Conservation (phyloP, 2,888 invertebrate genomes). For the Malthinus seriepunctatus region DNA sequence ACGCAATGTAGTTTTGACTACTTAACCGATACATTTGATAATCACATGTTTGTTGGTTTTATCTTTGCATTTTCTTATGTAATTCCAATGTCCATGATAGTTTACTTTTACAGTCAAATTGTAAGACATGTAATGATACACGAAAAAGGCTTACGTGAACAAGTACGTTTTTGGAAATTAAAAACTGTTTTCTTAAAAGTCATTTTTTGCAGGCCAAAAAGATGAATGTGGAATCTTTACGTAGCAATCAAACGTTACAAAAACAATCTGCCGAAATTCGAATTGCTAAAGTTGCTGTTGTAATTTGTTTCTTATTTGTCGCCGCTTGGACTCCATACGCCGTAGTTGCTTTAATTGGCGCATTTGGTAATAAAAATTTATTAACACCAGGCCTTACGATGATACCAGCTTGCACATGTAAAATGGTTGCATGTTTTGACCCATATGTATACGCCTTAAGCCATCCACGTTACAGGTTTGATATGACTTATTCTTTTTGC, state of each 20-base stretch:
- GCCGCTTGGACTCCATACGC: slow-evolving; percentile 92
- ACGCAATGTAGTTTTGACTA: slow-evolving; percentile 86
- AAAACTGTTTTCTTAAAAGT: not conserved
- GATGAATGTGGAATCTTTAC: slow-evolving; percentile 87
- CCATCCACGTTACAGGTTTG: slow-evolving; percentile 82
- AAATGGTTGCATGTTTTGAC: slow-evolving; percentile 88
- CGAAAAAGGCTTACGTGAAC: slow-evolving; percentile 76
- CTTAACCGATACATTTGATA: slow-evolving; percentile 77
- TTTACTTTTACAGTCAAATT: slow-evolving; percentile 84
- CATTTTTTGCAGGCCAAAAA: slow-evolving; percentile 70
- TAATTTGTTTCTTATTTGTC: slow-evolving; percentile 82
- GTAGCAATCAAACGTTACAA: slow-evolving; percentile 69
- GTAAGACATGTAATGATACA: slow-evolving; percentile 86
- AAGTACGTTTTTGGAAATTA: slow-evolving; percentile 3
- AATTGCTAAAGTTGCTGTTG: slow-evolving; percentile 87
- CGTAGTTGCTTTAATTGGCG: slow-evolving; percentile 78
- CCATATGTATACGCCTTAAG: slow-evolving; percentile 91
- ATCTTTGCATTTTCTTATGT: slow-evolving; percentile 80
- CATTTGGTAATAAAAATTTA: slow-evolving; percentile 75
- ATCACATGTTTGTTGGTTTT: slow-evolving; percentile 72
- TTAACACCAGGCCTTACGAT: slow-evolving; percentile 80
- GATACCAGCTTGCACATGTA: slow-evolving; percentile 86
- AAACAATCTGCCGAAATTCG: slow-evolving; percentile 77
- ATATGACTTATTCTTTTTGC: too few species aligned
- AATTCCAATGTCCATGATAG: slow-evolving; percentile 75